phyloP scores from a whole-genome alignment of 2,797 vertebrate genomes.

The Enteromius afrohamiltoni region DNA sequence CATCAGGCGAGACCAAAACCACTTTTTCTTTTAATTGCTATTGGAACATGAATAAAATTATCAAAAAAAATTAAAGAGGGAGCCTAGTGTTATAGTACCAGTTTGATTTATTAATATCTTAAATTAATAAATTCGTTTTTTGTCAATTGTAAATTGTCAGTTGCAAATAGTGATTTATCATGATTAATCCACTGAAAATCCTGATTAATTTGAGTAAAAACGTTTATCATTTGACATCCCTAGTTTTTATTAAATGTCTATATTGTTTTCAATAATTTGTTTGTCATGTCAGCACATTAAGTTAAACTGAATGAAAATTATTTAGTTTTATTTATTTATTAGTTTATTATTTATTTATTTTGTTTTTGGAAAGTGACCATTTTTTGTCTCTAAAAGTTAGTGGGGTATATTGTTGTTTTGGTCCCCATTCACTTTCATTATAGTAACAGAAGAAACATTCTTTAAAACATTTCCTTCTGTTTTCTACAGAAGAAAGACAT shows the following conservation, averaged over 20 bases:
- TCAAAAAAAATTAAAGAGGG: neutral
- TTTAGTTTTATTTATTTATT: no score
- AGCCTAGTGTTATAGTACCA: neutral
- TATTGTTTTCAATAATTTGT: neutral
- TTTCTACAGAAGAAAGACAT: neutral
- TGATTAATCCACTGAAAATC: no score
- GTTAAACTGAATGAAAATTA: neutral
- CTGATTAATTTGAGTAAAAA: no score
- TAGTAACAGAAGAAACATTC: no score
- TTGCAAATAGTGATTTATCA: no score
- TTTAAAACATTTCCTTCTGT: neutral
- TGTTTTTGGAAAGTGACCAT: neutral
- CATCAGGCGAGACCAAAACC: neutral
- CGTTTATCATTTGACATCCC: no score
- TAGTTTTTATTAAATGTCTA: neutral
- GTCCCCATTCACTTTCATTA: neutral
- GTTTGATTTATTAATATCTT: neutral
- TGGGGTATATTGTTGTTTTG: neutral
- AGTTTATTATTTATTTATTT: no score
- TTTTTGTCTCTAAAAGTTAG: neutral
- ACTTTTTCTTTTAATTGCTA: neutral
- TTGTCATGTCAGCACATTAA: neutral
- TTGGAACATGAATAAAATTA: neutral
- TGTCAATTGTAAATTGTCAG: no score
- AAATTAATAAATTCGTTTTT: neutral